These are phyloP conservation scores for Nesogale talazaci DNA, from an alignment of 2,113 vertebrate species.

Conservation along the genomic window DNA sequence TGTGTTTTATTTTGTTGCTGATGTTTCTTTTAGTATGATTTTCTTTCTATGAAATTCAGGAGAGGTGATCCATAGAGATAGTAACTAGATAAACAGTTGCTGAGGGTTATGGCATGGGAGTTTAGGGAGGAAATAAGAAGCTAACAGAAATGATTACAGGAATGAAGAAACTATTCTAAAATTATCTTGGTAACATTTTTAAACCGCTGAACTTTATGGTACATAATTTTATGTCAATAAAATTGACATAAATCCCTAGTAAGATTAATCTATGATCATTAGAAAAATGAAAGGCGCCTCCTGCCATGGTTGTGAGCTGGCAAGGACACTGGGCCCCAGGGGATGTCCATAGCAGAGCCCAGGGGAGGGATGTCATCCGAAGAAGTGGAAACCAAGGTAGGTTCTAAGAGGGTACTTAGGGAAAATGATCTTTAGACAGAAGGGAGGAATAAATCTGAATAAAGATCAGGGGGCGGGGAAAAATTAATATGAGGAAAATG, in stretches of 20 bases:
- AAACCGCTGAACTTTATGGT: too few relatives aligned
- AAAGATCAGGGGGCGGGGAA: conserved; percentile 31
- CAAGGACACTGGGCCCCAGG: not conserved
- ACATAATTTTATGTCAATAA: too few relatives aligned
- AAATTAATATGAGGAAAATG: not conserved
- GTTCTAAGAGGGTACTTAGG: not conserved
- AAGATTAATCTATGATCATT: not conserved
- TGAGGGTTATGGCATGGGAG: too few relatives aligned
- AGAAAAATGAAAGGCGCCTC: not conserved
- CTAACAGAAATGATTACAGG: too few relatives aligned
- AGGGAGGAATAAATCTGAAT: conserved; percentile 11
- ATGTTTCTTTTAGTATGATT: too few relatives aligned
- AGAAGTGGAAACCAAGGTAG: conserved; percentile 15
- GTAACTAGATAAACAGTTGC: too few relatives aligned
- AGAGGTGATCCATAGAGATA: too few relatives aligned
- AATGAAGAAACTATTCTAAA: too few relatives aligned
- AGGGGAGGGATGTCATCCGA: not conserved
- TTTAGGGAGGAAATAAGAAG: too few relatives aligned
- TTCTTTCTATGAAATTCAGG: too few relatives aligned
- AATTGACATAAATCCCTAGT: not conserved
- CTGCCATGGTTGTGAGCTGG: not conserved
- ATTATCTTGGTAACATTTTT: too few relatives aligned
- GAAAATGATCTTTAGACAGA: conserved; percentile 18
- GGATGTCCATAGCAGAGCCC: not conserved
- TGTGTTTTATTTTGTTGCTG: too few relatives aligned